phyloP scores from a whole-genome alignment of 1,140 invertebrate species.

The Drosophila persimilis region DNA sequence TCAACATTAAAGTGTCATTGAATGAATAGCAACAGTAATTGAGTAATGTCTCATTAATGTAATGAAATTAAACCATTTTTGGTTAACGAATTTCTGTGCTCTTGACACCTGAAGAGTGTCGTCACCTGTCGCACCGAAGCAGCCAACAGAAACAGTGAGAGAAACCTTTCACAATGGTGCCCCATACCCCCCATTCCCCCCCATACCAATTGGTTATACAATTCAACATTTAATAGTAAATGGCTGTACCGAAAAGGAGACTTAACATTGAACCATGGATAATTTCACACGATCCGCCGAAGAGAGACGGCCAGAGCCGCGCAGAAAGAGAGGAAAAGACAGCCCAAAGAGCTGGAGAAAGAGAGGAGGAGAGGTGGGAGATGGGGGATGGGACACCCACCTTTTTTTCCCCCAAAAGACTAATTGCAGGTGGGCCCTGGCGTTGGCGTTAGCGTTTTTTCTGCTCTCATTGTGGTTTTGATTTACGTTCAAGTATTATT shows the following conservation, averaged over 20 bases:
- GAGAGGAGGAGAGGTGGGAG: neutral
- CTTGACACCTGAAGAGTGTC: conserved; percentile 66
- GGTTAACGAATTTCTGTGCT: conserved; percentile 39
- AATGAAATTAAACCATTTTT: conserved; percentile 29
- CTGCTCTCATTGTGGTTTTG: conserved; percentile 48
- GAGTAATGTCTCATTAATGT: conserved; percentile 23
- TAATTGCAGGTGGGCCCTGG: conserved; percentile 65
- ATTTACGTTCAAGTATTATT: conserved; percentile 63
- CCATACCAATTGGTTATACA: conserved; percentile 40
- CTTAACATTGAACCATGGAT: conserved; percentile 29
- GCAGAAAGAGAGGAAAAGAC: no score
- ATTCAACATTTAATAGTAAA: conserved; percentile 30
- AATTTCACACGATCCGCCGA: conserved; percentile 38
- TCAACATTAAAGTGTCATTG: neutral
- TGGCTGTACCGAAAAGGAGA: conserved; percentile 6
- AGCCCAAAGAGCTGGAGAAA: no score
- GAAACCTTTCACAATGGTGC: conserved; percentile 41
- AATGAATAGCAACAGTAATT: conserved; percentile 12
- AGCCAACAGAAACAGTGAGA: no score
- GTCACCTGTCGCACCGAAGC: conserved; percentile 15
- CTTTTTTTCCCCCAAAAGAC: conserved; percentile 7
- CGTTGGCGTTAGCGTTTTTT: conserved; percentile 50
- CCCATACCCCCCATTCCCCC: neutral
- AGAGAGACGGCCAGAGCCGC: neutral
- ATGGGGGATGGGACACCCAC: conserved; percentile 46